Evolutionary conservation across 2,797 vertebrate genomes (phyloP), one percentile per base, ranked within the genome.

Genomic region (Scomberomorus guttatus): DNA sequence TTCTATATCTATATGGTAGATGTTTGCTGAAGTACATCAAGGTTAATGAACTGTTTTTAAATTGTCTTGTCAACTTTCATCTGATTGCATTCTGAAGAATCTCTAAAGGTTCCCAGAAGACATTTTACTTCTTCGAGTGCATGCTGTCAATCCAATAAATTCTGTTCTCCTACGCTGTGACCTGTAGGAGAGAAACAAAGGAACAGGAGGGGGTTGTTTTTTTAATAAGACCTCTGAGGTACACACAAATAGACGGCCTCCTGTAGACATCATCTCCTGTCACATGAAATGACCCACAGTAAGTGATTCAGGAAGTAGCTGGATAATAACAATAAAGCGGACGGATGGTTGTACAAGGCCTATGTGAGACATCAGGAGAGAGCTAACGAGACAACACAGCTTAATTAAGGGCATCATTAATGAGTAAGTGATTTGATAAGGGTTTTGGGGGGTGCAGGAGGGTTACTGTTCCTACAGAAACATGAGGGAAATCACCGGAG

Each of bases 321-420:
- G 44, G 59, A 72, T 65, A 22, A 59, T 48, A 62, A 80, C 52
- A 78, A 50, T 55, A 44, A 63, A 50, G 20, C 1, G 18, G 20
- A 39, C 0, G 55, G 50, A 84, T 37, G 48, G 32, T 37, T 50
- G 44, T 54, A 34, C 50, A 17, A 59, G 57, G 62, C 24, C 64
- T 48, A 11, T 13, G 24, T 46, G 60, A 84, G 75, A 72, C 76
- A 80, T 86, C 60, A 66, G 51, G 62, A 77, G 27, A 48, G 37
- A 56, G 84, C 75, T 80, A 87, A 88, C 22, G 46, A 86, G 87
- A 82, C 60, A 51, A 22, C 24, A 22, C 22, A 9, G 70, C 60
- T 85, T 90, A 89, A 93, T 92, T 91, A 90, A 77, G 78, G 83
- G 80, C 87, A 74, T 89, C 71, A 57, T 82, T 89, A 87, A 83